Evolutionary conservation across 1,140 invertebrate species (phyloP).

Genomic region (Oryctes rhinoceros): DNA sequence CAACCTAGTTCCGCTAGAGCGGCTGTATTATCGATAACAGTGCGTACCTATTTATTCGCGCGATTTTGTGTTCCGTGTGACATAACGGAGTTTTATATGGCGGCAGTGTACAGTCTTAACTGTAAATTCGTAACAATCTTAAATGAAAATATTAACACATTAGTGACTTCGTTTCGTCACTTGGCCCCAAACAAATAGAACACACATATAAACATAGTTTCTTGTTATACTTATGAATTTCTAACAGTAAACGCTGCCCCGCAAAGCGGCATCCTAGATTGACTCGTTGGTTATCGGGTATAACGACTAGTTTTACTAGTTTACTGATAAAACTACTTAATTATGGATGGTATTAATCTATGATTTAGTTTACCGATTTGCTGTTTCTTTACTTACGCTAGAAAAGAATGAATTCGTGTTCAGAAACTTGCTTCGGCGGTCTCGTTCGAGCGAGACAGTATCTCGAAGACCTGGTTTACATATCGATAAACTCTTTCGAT

Average conservation of each 20-base stretch:
- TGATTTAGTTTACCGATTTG: too few relatives aligned
- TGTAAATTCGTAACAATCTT: conserved; percentile 15
- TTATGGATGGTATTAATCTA: too few relatives aligned
- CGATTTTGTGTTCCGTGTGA: conserved; percentile 9
- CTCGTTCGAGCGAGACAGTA: neutral
- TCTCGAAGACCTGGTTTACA: conserved; percentile 7
- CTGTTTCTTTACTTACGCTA: too few relatives aligned
- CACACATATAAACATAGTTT: neutral
- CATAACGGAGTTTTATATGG: conserved; percentile 18
- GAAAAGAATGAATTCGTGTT: too few relatives aligned
- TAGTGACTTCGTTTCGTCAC: neutral
- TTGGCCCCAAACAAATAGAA: conserved; percentile 10
- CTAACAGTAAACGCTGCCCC: neutral
- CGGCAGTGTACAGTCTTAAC: neutral
- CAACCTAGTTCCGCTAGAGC: neutral
- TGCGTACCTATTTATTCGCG: conserved; percentile 5
- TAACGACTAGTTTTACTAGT: too few relatives aligned
- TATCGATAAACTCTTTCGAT: neutral
- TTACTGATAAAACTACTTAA: too few relatives aligned
- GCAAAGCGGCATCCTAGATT: neutral
- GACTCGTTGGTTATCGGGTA: too few relatives aligned
- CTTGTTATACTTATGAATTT: conserved; percentile 16
- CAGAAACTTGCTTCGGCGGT: too few relatives aligned
- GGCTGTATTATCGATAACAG: neutral
- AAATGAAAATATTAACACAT: conserved; percentile 23